Evolutionary conservation across 1,140 invertebrate genomes (phyloP).

Genomic region (Elysia chlorotica): DNA sequence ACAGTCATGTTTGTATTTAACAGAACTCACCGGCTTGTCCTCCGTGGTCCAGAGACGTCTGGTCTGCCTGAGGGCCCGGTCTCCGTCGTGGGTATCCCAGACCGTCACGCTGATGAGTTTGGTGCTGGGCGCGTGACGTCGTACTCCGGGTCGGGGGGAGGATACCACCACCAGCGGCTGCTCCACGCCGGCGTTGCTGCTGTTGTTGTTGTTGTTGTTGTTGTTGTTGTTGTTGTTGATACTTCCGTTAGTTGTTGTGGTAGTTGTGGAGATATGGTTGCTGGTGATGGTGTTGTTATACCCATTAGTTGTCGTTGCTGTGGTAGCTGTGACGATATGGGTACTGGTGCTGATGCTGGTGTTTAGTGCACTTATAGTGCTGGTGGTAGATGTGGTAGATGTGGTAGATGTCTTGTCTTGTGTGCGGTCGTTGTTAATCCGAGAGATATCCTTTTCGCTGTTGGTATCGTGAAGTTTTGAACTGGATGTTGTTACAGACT

Average conservation of each 20-base stretch:
- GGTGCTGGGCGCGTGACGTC: conserved; percentile 15
- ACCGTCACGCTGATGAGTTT: conserved; percentile 27
- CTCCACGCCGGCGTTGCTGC: not conserved
- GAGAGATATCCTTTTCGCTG: no score
- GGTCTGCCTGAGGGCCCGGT: conserved; percentile 7
- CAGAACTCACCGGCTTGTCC: conserved; percentile 22
- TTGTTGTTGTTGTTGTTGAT: conserved; percentile 9
- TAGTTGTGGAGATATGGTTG: not conserved
- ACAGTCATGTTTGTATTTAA: no score
- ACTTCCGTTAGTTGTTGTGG: not conserved
- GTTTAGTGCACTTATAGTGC: not conserved
- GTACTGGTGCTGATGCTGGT: not conserved
- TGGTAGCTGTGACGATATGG: not conserved
- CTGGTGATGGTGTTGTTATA: not conserved
- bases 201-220: conserved; percentile 3
- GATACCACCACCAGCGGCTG: not conserved
- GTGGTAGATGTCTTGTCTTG: no score
- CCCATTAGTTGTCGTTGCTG: not conserved
- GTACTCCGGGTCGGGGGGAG: not conserved
- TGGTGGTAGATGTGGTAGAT: not conserved
- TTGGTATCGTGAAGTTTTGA: no score
- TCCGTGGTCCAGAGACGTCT: conserved; percentile 23
- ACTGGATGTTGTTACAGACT: no score
- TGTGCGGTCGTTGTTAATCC: no score
- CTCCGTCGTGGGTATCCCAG: conserved; percentile 30